phyloP scores from a whole-genome alignment of 1,140 invertebrate species.

The Caerostris extrusa region DNA sequence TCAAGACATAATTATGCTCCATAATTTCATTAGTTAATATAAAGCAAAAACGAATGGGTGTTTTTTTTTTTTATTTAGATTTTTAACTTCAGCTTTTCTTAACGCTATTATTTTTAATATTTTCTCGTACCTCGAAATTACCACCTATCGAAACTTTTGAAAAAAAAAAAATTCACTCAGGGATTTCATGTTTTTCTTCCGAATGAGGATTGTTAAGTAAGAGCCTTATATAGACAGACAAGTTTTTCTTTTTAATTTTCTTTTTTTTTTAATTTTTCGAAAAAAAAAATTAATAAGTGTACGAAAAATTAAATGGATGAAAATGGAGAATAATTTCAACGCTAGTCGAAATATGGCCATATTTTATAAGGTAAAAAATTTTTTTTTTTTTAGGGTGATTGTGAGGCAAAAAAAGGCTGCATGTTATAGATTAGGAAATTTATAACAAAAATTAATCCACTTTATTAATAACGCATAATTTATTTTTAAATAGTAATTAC shows the following conservation, averaged over 20 bases:
- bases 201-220: not conserved
- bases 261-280: not conserved
- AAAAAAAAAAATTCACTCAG: not conserved
- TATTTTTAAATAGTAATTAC: no score
- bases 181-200: not conserved
- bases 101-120: not conserved
- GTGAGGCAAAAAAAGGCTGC: no score
- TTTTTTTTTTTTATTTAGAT: not conserved
- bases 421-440: no score
- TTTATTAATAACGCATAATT: no score
- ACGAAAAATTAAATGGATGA: not conserved
- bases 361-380: not conserved
- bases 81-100: not conserved
- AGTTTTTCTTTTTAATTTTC: not conserved
- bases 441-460: no score
- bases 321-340: not conserved
- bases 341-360: not conserved
- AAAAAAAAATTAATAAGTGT: no score
- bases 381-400: not conserved
- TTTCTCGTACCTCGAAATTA: not conserved
- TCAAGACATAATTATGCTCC: conserved; percentile 44
- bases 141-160: not conserved
- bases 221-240: not conserved
- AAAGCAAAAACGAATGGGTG: not conserved
- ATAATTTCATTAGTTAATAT: conserved; percentile 51